Evolutionary conservation across 2,797 vertebrate species (phyloP).

Genomic region (Sebastes iracundus): DNA sequence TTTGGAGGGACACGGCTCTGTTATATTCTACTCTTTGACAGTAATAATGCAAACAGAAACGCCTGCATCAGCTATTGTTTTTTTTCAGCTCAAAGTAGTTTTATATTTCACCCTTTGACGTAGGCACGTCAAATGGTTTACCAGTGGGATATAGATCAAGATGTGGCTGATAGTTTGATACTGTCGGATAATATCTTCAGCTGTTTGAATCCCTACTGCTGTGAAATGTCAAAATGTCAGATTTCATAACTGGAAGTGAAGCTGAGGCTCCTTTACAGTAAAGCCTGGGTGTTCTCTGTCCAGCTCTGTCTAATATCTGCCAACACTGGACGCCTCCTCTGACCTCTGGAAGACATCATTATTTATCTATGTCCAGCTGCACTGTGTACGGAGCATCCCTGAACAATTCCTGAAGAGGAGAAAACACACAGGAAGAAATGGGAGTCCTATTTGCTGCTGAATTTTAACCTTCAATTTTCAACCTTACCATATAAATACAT

Average conservation of each 20-base stretch:
- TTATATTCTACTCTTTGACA: neutral
- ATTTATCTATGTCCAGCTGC: conserved; percentile 26
- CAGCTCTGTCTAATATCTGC: conserved; percentile 31
- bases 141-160: neutral
- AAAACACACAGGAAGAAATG: neutral
- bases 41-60: neutral
- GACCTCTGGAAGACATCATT: conserved; percentile 39
- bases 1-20: neutral
- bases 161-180: neutral
- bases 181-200: neutral
- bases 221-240: conserved; percentile 8
- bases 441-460: neutral
- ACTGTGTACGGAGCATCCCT: neutral
- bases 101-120: neutral
- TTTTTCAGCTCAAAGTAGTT: neutral
- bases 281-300: conserved; percentile 11
- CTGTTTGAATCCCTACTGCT: neutral
- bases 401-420: neutral
- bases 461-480: neutral
- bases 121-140: neutral
- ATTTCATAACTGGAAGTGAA: conserved; percentile 21
- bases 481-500: too few species aligned
- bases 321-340: conserved; percentile 40
- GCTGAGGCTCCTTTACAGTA: neutral
- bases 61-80: neutral